Base-by-base conservation (phyloP, 2,888 invertebrate genomes). In the Aleiodes alternator region DNA sequence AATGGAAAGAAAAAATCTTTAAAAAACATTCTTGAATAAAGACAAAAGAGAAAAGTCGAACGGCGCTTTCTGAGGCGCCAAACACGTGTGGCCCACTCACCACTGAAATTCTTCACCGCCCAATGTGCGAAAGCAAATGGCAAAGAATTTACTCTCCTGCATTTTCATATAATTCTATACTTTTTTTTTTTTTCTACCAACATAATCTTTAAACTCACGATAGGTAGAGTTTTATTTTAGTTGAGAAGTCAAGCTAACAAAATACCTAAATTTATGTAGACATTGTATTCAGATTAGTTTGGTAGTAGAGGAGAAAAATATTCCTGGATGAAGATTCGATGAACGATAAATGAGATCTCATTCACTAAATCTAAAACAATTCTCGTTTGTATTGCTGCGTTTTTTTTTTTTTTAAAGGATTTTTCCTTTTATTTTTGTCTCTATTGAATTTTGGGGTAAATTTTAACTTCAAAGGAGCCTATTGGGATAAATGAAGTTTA, bases 221-320 rank as follows among this genome's bases (percentile, higher is more conserved):
- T 23, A 38, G 38, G 38, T 9, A 9, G 43, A 43, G 43, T 69
- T 53, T 55, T 51, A 50, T 55, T 56, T 56, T 23, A 53, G 59
- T 48, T 48, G 14, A 34, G 8, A 51, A 16, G 64, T 43, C 7
- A 23, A 11, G 29, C 64, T 48, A 48, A 4, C 64, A 14, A 14
- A 72, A 75, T 72, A 53, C 29, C 34, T 31, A 14, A 76, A 78
- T 81, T 81, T 80, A 79, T 79, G 76, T 71, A 66, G 38, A 72
- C 77, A 80, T 81, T 81, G 80, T 82, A 80, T 81, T 79, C 80
- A 80, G 76, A 82, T 82, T 74, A 77, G 76, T 38, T 31, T 29
- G 14, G 14, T 9, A 43, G 23, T 11, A 43, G 16, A 16, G 48
- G 68, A 31, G 29, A 59, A 71, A n/a, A 61, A 16, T 23, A 23